A percentile compares a stretch with the other conserved stretches of the same genome.
phyloP scores from a whole-genome alignment of 2,888 invertebrate genomes.

The Bugula neritina region DNA sequence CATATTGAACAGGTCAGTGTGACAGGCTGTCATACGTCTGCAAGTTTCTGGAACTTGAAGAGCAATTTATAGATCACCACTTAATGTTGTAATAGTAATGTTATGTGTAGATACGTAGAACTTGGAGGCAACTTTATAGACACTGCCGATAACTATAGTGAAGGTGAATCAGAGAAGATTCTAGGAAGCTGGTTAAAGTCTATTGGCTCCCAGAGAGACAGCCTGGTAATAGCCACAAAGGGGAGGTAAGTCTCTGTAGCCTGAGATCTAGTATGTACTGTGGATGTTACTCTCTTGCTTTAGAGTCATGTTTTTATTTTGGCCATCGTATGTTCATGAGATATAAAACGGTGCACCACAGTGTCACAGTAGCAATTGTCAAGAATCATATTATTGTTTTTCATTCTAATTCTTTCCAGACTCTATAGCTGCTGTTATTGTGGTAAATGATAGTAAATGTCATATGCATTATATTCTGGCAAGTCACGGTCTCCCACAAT shows the following conservation, averaged over 20 bases:
- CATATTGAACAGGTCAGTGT: not conserved
- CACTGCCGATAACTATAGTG: not conserved
- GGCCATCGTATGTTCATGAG: too few species aligned
- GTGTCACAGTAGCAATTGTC: too few species aligned
- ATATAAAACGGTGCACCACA: too few species aligned
- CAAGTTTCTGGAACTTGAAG: not conserved
- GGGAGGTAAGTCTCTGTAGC: not conserved
- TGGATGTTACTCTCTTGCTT: too few species aligned
- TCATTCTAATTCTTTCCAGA: too few species aligned
- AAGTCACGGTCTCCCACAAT: too few species aligned
- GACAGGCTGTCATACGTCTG: not conserved
- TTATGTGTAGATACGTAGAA: not conserved
- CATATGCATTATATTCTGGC: too few species aligned
- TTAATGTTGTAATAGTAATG: not conserved
- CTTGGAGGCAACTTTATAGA: slow-evolving; percentile 54
- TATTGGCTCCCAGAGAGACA: not conserved
- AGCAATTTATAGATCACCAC: not conserved
- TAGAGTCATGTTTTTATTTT: too few species aligned
- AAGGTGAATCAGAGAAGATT: not conserved
- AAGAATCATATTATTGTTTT: too few species aligned
- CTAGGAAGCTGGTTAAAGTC: not conserved
- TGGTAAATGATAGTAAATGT: too few species aligned
- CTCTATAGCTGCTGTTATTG: too few species aligned
- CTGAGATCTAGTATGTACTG: too few species aligned
- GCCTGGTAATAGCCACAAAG: not conserved